Evolutionary conservation across 2,797 vertebrate species (phyloP).

Genomic region (Microctenopoma lineatum): DNA sequence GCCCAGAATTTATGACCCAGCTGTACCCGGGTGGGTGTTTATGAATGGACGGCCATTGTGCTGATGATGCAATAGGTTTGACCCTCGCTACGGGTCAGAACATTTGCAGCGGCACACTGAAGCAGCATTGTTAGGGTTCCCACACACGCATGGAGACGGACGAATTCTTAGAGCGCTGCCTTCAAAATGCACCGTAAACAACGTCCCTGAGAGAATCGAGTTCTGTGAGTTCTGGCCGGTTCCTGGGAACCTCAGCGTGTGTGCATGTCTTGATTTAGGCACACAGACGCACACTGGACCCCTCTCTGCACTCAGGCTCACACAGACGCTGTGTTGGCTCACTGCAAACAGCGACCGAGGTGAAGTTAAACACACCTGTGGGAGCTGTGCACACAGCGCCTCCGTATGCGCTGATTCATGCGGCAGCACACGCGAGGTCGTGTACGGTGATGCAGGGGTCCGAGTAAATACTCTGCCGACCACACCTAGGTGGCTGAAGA

Average conservation of each 20-base stretch:
- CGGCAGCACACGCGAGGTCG: not conserved
- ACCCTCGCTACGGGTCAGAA: slow-evolving; percentile 48
- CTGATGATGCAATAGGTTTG: slow-evolving; percentile 57
- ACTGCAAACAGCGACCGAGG: slow-evolving; percentile 43
- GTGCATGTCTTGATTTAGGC: too few relatives aligned
- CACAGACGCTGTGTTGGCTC: slow-evolving; percentile 54
- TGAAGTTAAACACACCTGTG: slow-evolving; percentile 43
- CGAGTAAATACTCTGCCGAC: not conserved
- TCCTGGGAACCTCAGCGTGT: too few relatives aligned
- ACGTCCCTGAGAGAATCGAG: too few relatives aligned
- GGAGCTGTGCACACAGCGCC: slow-evolving; percentile 30
- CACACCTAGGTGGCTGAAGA: too few relatives aligned
- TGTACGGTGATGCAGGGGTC: not conserved
- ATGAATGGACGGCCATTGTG: slow-evolving; percentile 62
- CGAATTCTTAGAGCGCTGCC: slow-evolving; percentile 17
- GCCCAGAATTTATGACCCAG: slow-evolving; percentile 8
- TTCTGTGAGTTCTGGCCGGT: too few relatives aligned
- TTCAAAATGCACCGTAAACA: too few relatives aligned
- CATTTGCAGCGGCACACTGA: slow-evolving; percentile 51
- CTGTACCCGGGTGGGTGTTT: slow-evolving; percentile 18
- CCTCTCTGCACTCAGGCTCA: slow-evolving; percentile 37
- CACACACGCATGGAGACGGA: slow-evolving; percentile 38
- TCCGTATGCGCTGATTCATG: not conserved
- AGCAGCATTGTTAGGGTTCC: slow-evolving; percentile 56
- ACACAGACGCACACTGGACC: slow-evolving; percentile 14